Conservation (phyloP, 2,888 invertebrate genomes). For the Plemyria rubiginata region DNA sequence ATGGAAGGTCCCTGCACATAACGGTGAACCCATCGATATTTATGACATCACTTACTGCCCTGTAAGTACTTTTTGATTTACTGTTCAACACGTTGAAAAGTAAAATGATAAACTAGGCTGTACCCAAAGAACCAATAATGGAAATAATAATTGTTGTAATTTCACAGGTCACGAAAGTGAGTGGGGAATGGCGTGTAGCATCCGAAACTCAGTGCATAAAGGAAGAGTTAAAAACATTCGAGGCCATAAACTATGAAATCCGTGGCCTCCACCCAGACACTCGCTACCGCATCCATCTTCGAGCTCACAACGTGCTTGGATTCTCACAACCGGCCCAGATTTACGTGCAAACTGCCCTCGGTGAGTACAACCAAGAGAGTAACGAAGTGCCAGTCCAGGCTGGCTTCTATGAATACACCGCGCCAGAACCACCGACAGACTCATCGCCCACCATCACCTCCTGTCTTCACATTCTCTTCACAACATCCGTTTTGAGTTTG, state of each 20-base stretch:
- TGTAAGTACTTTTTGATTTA: slow-evolving; percentile 76
- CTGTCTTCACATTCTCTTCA: slow-evolving; percentile 63
- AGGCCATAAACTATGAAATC: slow-evolving; percentile 88
- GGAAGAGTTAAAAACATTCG: slow-evolving; percentile 86
- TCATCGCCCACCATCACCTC: slow-evolving; percentile 60
- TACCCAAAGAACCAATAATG: neutral
- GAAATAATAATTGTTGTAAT: neutral
- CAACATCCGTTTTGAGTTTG: slow-evolving; percentile 63
- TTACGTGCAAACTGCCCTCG: slow-evolving; percentile 93
- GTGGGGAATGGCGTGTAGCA: slow-evolving; percentile 87
- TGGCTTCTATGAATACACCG: slow-evolving; percentile 81
- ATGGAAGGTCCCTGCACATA: slow-evolving; percentile 94
- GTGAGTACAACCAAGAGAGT: slow-evolving; percentile 88
- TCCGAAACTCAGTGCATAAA: slow-evolving; percentile 84
- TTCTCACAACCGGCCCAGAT: slow-evolving; percentile 91
- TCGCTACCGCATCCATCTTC: slow-evolving; percentile 92
- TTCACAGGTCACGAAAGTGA: slow-evolving; percentile 86
- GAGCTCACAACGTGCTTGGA: slow-evolving; percentile 94
- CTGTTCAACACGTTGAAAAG: neutral
- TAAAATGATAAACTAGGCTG: neutral
- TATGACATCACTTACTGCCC: slow-evolving; percentile 93
- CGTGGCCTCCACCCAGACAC: slow-evolving; percentile 90
- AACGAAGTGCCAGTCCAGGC: slow-evolving; percentile 76
- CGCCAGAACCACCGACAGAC: slow-evolving; percentile 65
- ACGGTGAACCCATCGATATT: slow-evolving; percentile 94